Percentiles rank a stretch among this genome's conserved stretches.
phyloP scores from a whole-genome alignment of 2,113 vertebrate species.

The Tragulus kanchil region DNA sequence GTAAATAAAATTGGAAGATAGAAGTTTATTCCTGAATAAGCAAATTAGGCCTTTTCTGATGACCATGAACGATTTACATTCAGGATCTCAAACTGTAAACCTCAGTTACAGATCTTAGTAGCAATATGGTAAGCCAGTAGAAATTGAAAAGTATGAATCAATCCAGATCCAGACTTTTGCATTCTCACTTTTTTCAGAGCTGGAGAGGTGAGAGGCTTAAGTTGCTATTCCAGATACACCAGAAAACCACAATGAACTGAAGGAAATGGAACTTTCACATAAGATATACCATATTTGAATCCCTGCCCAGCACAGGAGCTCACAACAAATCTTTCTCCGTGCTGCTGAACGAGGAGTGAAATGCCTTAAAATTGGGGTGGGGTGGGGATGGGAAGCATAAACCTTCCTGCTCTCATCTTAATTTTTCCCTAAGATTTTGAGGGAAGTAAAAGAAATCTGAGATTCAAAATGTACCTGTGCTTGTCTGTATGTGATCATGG shows the following conservation, averaged over 20 bases:
- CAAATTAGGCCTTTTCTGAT: background rate
- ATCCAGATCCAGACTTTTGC: background rate
- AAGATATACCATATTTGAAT: slow-evolving; percentile 69
- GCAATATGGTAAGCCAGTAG: background rate
- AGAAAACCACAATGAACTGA: background rate
- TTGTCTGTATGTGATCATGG: background rate
- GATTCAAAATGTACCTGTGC: background rate
- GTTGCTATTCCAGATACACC: background rate
- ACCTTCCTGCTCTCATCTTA: background rate
- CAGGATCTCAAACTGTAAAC: background rate
- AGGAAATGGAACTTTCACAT: background rate
- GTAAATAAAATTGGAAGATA: background rate
- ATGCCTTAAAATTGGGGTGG: slow-evolving; percentile 48
- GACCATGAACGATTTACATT: background rate
- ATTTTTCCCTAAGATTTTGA: slow-evolving; percentile 27
- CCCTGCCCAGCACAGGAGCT: slow-evolving; percentile 52
- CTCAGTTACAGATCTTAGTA: background rate
- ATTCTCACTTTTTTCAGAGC: background rate
- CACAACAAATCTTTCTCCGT: slow-evolving; percentile 55
- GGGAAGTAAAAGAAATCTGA: background rate
- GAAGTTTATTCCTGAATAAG: background rate
- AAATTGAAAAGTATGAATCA: background rate
- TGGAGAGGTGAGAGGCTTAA: background rate
- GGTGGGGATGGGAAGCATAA: no score
- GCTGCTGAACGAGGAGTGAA: background rate